Conservation (phyloP, 2,888 invertebrate species). For the Orgyia antiqua region DNA sequence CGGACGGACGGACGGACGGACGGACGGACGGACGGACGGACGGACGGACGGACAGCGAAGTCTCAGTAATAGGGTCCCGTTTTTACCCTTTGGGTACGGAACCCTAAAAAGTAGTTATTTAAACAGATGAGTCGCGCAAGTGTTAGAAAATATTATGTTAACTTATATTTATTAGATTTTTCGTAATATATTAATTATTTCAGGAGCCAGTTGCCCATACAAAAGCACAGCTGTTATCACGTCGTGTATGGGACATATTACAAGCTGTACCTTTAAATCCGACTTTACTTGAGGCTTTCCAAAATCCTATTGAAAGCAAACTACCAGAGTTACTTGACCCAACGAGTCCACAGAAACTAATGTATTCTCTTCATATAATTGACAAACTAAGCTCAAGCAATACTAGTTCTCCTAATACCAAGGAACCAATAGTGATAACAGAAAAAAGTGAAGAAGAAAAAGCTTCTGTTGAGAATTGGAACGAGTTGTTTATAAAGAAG, state of each 20-base stretch:
- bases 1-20: too few species aligned
- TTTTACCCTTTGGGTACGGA: too few species aligned
- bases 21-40: too few species aligned
- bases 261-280: slow-evolving; percentile 95
- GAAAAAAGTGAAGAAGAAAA: slow-evolving; percentile 60
- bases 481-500: slow-evolving; percentile 88
- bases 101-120: too few species aligned
- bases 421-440: slow-evolving; percentile 38
- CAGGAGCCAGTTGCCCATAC: slow-evolving; percentile 86
- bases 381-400: slow-evolving; percentile 63
- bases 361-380: slow-evolving; percentile 96
- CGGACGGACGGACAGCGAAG: too few species aligned
- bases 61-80: too few species aligned
- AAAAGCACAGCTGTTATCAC: slow-evolving; percentile 92
- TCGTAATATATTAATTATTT: background rate
- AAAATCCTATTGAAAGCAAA: slow-evolving; percentile 82
- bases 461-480: slow-evolving; percentile 78
- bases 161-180: too few species aligned
- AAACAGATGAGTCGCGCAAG: too few species aligned
- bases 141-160: too few species aligned
- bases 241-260: slow-evolving; percentile 96
- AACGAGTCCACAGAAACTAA: slow-evolving; percentile 93
- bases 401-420: slow-evolving; percentile 37
- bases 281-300: slow-evolving; percentile 89
- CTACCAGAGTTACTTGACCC: slow-evolving; percentile 90